These are phyloP conservation scores for Scomber colias DNA, from an alignment of 2,113 vertebrate genomes.

Conservation along the genomic window DNA sequence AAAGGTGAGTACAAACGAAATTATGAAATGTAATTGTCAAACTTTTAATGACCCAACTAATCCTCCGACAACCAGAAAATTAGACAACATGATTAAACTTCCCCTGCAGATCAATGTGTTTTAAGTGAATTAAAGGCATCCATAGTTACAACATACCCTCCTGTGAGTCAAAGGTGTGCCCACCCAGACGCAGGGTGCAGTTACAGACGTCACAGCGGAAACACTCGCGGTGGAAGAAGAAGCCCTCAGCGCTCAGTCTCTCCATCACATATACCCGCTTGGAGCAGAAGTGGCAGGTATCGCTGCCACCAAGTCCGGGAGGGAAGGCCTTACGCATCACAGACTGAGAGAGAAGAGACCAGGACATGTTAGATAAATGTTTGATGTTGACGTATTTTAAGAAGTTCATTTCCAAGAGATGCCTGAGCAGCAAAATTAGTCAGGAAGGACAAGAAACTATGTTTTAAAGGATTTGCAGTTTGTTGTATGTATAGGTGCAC, in stretches of 20 bases:
- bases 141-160: slow-evolving; percentile 65
- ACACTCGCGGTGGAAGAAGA: slow-evolving; percentile 96
- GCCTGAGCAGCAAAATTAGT: background rate
- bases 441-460: too few relatives aligned
- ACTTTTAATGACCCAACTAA: background rate
- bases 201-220: slow-evolving; percentile 93
- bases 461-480: background rate
- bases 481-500: background rate
- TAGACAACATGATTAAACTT: background rate
- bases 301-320: slow-evolving; percentile 89
- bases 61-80: background rate
- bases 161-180: slow-evolving; percentile 88
- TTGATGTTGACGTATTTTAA: rapidly evolving
- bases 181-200: slow-evolving; percentile 89
- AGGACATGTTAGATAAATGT: background rate
- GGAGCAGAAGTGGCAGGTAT: slow-evolving; percentile 94
- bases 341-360: slow-evolving; percentile 78
- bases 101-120: background rate
- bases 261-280: slow-evolving; percentile 97
- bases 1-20: too few relatives aligned
- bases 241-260: slow-evolving; percentile 92
- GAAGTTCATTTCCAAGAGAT: background rate
- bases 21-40: background rate
- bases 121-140: background rate
- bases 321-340: slow-evolving; percentile 85